Base-by-base conservation (phyloP, 2,797 vertebrate species). In the Decapterus maruadsi region DNA sequence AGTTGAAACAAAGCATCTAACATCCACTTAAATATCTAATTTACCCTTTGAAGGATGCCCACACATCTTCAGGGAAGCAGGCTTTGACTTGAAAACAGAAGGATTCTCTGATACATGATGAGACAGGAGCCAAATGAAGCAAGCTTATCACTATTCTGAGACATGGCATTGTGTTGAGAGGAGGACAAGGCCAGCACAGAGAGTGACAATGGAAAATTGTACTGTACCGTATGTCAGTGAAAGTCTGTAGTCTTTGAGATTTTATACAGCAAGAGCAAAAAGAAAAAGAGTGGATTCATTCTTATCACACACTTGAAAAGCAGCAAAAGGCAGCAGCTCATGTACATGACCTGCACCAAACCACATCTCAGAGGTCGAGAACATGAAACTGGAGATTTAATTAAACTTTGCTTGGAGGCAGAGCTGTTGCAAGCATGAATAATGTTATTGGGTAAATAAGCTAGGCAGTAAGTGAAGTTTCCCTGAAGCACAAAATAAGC, bases 71-170 rank as follows among this genome's bases (percentile, higher is more conserved):
- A 11, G 77, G 60, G 26, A 75, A 81, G 54, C 58, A 36, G 57
- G 17, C 63, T 75, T 67, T 60, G 67, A 82, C 73, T 83, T 19
- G 59, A 72, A 68, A 81, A 76, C 54, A 80, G 72, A 80, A 54
- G 67, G 50, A 62, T 81, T 82, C 60, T 72, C 26, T 36, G 55
- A 13, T 68, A 68, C 51, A 65, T 6, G 14, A 71, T 71, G 68
- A 89, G 90, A 83, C 77, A 57, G 78, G 12, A 51, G 72, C 80
- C 81, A 75, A 89, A 89, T 65, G 85, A 88, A 68, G 66, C 42
- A 10, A 73, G 78, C 83, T 90, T 86, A 92, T 88, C 90, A 81
- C 84, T 84, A 73, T 84, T 89, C 90, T 84, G 79, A 89, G 84
- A 82, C 14, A 12, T 22, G 20, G 63, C 54, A 34, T 74, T 77